These are phyloP conservation scores for Cosmorhoe ocellata DNA, from an alignment of 2,888 invertebrate genomes.

Conservation along the genomic window DNA sequence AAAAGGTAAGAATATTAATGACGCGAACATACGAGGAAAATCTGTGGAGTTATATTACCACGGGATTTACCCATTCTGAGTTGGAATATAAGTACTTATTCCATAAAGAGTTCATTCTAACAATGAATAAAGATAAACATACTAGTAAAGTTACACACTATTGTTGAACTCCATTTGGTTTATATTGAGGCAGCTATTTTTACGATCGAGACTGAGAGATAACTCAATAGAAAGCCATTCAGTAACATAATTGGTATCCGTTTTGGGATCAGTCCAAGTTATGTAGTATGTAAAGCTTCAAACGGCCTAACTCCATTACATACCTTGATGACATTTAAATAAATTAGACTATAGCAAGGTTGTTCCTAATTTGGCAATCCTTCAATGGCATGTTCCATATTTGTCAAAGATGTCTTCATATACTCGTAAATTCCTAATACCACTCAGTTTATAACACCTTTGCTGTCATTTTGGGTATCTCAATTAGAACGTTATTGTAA, in stretches of 20 bases:
- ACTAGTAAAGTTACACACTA: too few relatives aligned
- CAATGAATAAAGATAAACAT: too few relatives aligned
- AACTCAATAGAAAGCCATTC: too few relatives aligned
- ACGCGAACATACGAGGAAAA: constrained; percentile 1
- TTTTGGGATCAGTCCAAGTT: not conserved
- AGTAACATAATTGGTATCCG: not conserved
- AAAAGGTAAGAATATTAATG: too few relatives aligned
- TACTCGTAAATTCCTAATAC: not conserved
- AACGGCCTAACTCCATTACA: not conserved
- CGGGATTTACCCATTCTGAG: not conserved
- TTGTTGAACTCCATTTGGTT: too few relatives aligned
- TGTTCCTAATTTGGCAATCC: constrained; percentile 11
- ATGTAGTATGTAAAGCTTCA: not conserved
- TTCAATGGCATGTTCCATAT: constrained; percentile 8
- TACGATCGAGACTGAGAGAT: too few relatives aligned
- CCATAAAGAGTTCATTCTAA: too few relatives aligned
- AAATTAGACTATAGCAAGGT: constrained; percentile 12
- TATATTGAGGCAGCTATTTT: too few relatives aligned
- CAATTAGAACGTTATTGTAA: not conserved
- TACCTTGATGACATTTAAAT: not conserved
- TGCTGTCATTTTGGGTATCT: not conserved
- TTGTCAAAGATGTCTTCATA: not conserved
- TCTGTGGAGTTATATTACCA: not conserved
- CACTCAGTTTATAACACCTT: not conserved
- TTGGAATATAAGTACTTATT: too few relatives aligned